Base-by-base conservation (phyloP, 2,797 vertebrate genomes). In the Pipistrellus pygmaeus region DNA sequence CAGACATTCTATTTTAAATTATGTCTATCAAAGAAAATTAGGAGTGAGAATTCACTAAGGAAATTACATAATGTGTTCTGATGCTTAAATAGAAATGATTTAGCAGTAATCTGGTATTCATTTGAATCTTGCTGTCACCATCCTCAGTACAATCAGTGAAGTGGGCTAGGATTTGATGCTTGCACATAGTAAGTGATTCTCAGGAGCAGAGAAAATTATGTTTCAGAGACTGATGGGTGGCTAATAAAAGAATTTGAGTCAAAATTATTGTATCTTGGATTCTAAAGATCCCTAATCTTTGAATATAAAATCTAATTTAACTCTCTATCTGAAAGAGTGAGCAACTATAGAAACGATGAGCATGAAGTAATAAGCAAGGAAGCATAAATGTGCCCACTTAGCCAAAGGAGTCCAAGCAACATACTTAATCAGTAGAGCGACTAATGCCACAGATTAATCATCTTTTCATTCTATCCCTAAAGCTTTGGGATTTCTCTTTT, bases 251-350 rank as follows among this genome's bases (percentile, higher is more conserved):
- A 4, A 86, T 82, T 88, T 60, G 17, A 92, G 35, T 90, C n/a
- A 82, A 76, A 93, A 83, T 44, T 95, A 27, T n/a, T n/a, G n/a
- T n/a, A n/a, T 93, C 46, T 96, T 69, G 18, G 68, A 93, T 68
- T 83, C 48, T 94, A 94, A 91, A 92, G 88, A 57, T 91, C 81
- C 5, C 81, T 68, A 76, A 77, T 77, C 10, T 80, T 46, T 6
- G 14, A 25, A 11, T 85, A 57, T 41, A 91, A 87, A 92, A 51
- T 32, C 81, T 41, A 64, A 60, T 71, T 60, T 68, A 13, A 76
- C n/a, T 77, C 30, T 90, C 82, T 60, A 35, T n/a, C 14, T 85
- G 44, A 30, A 38, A 90, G 38, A 18, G 3, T 77, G 9, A 87
- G 20, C 13, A 77, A 21, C 44, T 93, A 55, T 44, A 81, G 23